These are phyloP conservation scores for Anolis sagrei DNA, from an alignment of 2,113 vertebrate species.

Conservation along the genomic window DNA sequence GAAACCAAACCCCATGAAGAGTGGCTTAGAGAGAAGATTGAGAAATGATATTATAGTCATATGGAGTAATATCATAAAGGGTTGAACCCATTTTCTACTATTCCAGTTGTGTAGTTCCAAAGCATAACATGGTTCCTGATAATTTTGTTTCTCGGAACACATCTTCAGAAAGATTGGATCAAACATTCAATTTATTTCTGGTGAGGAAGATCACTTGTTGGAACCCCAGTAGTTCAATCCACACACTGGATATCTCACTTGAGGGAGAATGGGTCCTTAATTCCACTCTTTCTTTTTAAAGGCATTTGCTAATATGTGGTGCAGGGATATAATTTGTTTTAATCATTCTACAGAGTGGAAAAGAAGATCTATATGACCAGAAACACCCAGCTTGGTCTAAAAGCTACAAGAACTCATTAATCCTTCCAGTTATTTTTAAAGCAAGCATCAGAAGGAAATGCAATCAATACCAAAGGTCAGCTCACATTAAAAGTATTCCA, in stretches of 20 bases:
- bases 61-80: no score
- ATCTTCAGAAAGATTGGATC: no score
- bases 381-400: slow-evolving; percentile 36
- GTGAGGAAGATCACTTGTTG: no score
- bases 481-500: slow-evolving; percentile 55
- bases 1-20: no score
- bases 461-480: slow-evolving; percentile 55
- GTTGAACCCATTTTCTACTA: no score
- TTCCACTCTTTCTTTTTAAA: background rate
- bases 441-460: slow-evolving; percentile 40
- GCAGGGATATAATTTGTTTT: slow-evolving; percentile 31
- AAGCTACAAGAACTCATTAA: slow-evolving; percentile 58
- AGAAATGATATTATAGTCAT: no score
- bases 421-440: slow-evolving; percentile 60
- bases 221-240: no score
- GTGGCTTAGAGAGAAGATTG: no score
- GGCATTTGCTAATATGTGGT: slow-evolving; percentile 20
- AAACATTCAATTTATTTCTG: no score
- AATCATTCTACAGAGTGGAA: slow-evolving; percentile 43
- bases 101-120: no score
- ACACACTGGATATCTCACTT: background rate
- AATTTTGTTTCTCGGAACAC: no score
- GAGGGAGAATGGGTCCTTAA: background rate
- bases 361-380: slow-evolving; percentile 42
- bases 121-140: no score